These are phyloP conservation scores for Hesperophylax magnus DNA, from an alignment of 1,140 invertebrate species.

Conservation along the genomic window DNA sequence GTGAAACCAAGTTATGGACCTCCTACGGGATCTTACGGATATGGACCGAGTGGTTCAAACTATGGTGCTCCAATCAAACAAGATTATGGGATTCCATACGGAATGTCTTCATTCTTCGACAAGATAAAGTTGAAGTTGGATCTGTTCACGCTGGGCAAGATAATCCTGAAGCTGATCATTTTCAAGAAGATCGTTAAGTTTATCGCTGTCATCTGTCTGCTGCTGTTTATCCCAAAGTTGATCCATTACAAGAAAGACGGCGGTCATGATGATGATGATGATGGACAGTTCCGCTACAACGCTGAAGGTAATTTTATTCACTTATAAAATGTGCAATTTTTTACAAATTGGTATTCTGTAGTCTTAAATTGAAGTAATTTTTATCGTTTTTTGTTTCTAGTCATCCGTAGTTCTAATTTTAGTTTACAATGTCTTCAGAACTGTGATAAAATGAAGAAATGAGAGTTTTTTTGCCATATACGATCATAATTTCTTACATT, in stretches of 20 bases:
- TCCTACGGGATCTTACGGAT: constrained; percentile 59
- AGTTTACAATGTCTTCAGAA: too few species aligned
- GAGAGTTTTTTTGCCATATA: too few species aligned
- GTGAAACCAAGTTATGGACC: constrained; percentile 61
- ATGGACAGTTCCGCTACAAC: background rate
- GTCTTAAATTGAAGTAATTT: too few species aligned
- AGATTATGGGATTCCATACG: constrained; percentile 69
- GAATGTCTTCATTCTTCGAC: constrained; percentile 71
- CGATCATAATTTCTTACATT: too few species aligned
- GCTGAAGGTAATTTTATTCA: constrained; percentile 21
- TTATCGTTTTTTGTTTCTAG: too few species aligned
- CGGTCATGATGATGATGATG: constrained; percentile 58
- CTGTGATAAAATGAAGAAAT: too few species aligned
- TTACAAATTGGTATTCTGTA: too few species aligned
- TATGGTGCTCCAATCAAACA: constrained; percentile 70
- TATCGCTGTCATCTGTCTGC: constrained; percentile 79
- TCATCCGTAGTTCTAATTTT: too few species aligned
- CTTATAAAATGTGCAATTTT: too few species aligned
- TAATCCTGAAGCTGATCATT: constrained; percentile 79
- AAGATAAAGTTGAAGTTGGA: constrained; percentile 79
- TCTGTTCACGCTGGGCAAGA: constrained; percentile 79
- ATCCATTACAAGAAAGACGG: constrained; percentile 67
- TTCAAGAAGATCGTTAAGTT: constrained; percentile 86
- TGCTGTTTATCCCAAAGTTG: constrained; percentile 82
- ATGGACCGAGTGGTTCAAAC: constrained; percentile 66